These are phyloP conservation scores for Melanotaenia maccullochi DNA, from an alignment of 2,797 vertebrate species.

Conservation along the genomic window DNA sequence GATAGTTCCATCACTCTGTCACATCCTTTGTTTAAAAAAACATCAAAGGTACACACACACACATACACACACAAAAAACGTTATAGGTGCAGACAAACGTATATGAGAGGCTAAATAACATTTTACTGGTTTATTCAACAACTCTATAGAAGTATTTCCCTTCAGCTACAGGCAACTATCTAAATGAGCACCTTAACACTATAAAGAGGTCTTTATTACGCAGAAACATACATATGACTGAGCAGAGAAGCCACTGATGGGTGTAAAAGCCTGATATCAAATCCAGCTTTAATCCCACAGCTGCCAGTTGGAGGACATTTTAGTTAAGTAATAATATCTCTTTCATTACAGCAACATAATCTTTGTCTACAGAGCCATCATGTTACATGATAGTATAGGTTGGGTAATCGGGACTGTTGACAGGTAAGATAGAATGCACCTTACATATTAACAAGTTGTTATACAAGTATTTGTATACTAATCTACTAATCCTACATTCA, in stretches of 20 bases:
- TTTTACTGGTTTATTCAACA: constrained; percentile 4
- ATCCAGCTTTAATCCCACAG: neutral
- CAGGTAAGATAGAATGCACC: constrained; percentile 28
- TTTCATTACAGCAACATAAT: constrained; percentile 38
- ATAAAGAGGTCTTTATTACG: neutral
- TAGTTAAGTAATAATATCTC: constrained; percentile 62
- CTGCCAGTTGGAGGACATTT: constrained; percentile 26
- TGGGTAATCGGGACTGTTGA: constrained; percentile 35
- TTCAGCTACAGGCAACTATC: neutral
- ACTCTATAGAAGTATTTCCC: constrained; percentile 1
- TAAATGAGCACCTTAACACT: neutral
- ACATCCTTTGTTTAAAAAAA: constrained; percentile 67
- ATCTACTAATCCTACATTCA: neutral
- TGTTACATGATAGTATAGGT: constrained; percentile 44
- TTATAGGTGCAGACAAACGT: neutral
- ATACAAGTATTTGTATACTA: constrained; percentile 4
- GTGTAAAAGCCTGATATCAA: constrained; percentile 9
- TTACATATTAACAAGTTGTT: constrained; percentile 11
- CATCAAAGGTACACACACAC: constrained; percentile 17
- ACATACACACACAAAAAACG: neutral
- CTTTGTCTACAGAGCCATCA: constrained; percentile 40
- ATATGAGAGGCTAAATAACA: neutral
- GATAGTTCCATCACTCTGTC: constrained; percentile 64
- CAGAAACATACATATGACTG: constrained; percentile 3
- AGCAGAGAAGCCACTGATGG: neutral